These are phyloP conservation scores for Drosophila tripunctata DNA, from an alignment of 2,888 invertebrate genomes.

Conservation along the genomic window DNA sequence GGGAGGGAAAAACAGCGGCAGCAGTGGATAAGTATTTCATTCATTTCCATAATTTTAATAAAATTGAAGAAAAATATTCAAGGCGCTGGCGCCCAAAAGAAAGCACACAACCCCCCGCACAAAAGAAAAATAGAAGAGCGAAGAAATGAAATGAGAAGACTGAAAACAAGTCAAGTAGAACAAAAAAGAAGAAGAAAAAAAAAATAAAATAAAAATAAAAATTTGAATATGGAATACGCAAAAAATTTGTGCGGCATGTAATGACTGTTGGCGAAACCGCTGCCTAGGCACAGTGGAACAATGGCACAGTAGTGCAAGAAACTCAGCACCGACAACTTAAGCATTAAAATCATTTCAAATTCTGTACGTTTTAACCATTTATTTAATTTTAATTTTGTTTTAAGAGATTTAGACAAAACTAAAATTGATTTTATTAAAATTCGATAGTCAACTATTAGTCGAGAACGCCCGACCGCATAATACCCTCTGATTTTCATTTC, in stretches of 20 bases:
- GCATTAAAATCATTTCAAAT: not conserved
- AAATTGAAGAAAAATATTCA: slow-evolving; percentile 78
- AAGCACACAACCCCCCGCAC: too few species aligned
- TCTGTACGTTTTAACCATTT: not conserved
- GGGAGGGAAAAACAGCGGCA: not conserved
- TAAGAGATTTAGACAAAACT: too few species aligned
- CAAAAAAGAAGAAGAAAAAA: slow-evolving; percentile 20
- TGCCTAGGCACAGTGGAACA: slow-evolving; percentile 20
- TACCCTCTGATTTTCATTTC: too few species aligned
- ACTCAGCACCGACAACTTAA: not conserved
- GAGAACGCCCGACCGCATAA: too few species aligned
- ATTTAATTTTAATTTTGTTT: too few species aligned
- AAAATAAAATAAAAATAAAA: slow-evolving; percentile 18
- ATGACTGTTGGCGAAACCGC: slow-evolving; percentile 37
- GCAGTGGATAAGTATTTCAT: slow-evolving; percentile 69
- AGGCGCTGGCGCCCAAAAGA: slow-evolving; percentile 45
- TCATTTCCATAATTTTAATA: slow-evolving; percentile 81
- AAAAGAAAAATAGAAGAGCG: slow-evolving; percentile 1
- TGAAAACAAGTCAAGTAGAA: slow-evolving; percentile 16
- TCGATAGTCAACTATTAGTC: too few species aligned
- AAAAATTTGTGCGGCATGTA: slow-evolving; percentile 66
- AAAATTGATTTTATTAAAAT: too few species aligned
- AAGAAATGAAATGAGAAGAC: not conserved
- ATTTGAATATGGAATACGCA: slow-evolving; percentile 53
- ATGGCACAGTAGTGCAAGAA: not conserved